Base-by-base conservation (phyloP, 2,888 invertebrate genomes). In the Eristalinus sepulchralis region DNA sequence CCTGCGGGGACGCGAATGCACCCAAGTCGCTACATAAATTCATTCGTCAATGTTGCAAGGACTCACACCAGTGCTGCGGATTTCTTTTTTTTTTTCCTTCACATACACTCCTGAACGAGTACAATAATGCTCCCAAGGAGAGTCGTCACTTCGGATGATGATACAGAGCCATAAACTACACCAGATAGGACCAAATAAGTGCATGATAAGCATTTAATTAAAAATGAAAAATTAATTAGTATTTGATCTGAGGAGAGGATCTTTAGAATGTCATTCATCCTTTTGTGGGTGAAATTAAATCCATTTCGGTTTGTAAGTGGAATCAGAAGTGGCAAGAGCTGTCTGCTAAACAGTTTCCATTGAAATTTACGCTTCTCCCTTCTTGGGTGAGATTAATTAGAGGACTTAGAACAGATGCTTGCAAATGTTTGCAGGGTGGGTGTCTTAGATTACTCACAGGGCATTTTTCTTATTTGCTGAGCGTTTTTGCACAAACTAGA, bases 151-250 rank as follows among this genome's bases (percentile, higher is more conserved):
- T 86, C 78, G 70, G 62, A 75, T 73, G 78, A 78, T 78, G 71
- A 67, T 47, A 47, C 47, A 47, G 34, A 82, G 78, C 78, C 70
- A 86, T 76, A 86, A 86, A 86, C 86, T 86, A 86, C 82, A 82
- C 72, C 17, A 86, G 82, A 83, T 81, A 83, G 85, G 77, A 77
- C 78, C 71, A 75, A 75, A 82, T 79, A 83, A 86, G 82, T 86
- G 75, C 78, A 83, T 78, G 86, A 83, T 79, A 86, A 86, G 86
- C 86, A 83, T 86, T 86, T 86, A 86, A 86, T 86, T 86, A 86
- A 86, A 86, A 86, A 83, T 86, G 75, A 86, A 86, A 86, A 86
- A 79, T 86, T 86, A 86, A 86, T 86, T 86, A 86, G 86, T 86
- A 86, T 86, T 86, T 83, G 83, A 83, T 86, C 82, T 73, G 78